Evolutionary conservation across 2,888 invertebrate species (phyloP).

Genomic region (Mythimna loreyi): DNA sequence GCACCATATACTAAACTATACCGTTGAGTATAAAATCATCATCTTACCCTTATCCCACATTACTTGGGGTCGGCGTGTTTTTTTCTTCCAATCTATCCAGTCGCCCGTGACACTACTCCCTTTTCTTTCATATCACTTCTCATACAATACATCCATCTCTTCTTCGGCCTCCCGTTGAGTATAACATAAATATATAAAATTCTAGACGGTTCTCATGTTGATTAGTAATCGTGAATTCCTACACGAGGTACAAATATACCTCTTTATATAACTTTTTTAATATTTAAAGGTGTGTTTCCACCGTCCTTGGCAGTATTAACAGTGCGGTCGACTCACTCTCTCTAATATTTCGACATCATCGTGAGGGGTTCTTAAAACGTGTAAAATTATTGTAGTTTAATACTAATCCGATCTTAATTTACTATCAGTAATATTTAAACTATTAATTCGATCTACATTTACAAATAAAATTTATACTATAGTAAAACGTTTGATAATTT

Average conservation of each 20-base stretch:
- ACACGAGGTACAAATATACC: conserved; percentile 2
- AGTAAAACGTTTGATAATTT: not conserved
- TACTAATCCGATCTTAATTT: not conserved
- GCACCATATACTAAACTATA: not conserved
- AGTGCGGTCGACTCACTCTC: conserved; percentile 31
- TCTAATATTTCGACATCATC: conserved; percentile 51
- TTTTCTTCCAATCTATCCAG: too few species aligned
- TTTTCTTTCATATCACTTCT: too few species aligned
- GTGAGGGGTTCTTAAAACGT: conserved; percentile 18
- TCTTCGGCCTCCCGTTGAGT: too few species aligned
- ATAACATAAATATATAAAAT: conserved; percentile 3
- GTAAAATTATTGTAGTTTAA: conserved; percentile 17
- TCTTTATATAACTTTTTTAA: conserved; percentile 39
- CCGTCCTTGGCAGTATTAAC: conserved; percentile 49
- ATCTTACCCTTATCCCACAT: too few species aligned
- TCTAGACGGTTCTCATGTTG: not conserved
- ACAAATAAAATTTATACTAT: not conserved
- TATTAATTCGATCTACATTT: too few species aligned
- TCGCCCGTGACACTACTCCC: too few species aligned
- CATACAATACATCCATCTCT: too few species aligned
- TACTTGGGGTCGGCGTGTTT: too few species aligned
- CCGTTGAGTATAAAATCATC: not conserved
- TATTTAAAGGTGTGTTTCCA: conserved; percentile 34
- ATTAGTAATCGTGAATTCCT: conserved; percentile 25
- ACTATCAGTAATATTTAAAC: not conserved